Evolutionary conservation across 2,888 invertebrate species (phyloP), one percentile per base, ranked within the genome.

Genomic region (Iphiclides podalirius): DNA sequence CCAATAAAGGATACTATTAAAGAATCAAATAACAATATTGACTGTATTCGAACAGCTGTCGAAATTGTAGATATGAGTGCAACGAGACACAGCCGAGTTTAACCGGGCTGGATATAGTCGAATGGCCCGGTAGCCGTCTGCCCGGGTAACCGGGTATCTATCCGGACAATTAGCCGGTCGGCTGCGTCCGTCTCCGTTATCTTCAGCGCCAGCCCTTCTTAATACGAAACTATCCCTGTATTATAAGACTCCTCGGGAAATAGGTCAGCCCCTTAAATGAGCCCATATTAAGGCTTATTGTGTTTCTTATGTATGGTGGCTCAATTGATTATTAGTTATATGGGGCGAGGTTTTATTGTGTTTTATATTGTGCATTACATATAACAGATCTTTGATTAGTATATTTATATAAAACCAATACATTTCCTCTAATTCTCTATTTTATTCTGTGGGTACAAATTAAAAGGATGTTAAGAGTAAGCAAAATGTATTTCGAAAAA

Each of bases 161-260:
- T 75, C 76, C 68, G 69, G 65, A 75, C 82, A 80, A 83, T 84
- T 83, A 82, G 68, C 62, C 75, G 75, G 63, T 63, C 63, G 72
- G 67, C 70, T 75, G 71, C 72, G 59, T 59, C 47, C 66, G 53
- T 55, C 51, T 41, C 47, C 66, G 72, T 83, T 85, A 84, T 84
- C 85, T 77, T 59, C 57, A 60, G 57, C 54, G 65, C 64, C 85
- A 84, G 82, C 65, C 77, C 71, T 75, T 74, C 79, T 76, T 83
- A 79, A 77, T 72, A 75, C 69, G 70, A 70, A 74, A 72, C 75
- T 73, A 74, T 64, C 70, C 67, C 67, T 48, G 54, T 54, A 55
- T 59, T 54, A 54, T 56, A 54, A 52, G 43, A 53, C 53, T 56
- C 46, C 53, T 53, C 47, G 54, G 63, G 73, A 80, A 78, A 72